These are phyloP conservation scores for Heterochromis multidens DNA, from an alignment of 2,113 vertebrate species.

Conservation along the genomic window DNA sequence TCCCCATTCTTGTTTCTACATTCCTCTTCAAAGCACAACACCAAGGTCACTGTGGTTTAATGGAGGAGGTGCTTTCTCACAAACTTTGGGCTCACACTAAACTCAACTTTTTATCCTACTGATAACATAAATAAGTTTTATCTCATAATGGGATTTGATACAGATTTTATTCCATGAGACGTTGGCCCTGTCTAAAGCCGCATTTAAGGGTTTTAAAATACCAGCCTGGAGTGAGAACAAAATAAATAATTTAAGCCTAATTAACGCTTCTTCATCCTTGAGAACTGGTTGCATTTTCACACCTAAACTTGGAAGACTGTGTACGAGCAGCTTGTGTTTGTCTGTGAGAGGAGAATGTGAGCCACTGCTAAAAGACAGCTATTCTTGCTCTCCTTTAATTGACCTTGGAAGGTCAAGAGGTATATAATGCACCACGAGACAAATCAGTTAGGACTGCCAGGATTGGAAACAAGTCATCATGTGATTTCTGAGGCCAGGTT, in stretches of 20 bases:
- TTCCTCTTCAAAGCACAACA: slow-evolving; percentile 15
- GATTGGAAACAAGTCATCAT: not conserved
- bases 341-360: not conserved
- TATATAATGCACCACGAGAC: slow-evolving; percentile 6
- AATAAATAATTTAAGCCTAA: slow-evolving; percentile 31
- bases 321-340: slow-evolving; percentile 21
- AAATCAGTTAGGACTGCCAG: slow-evolving; percentile 33
- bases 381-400: slow-evolving; percentile 3
- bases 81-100: slow-evolving; percentile 18
- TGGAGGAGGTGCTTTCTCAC: slow-evolving; percentile 34
- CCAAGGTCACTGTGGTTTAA: slow-evolving; percentile 49
- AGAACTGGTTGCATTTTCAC: slow-evolving; percentile 40
- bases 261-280: slow-evolving; percentile 38
- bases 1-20: slow-evolving; percentile 24
- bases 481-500: not conserved
- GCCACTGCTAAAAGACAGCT: slow-evolving; percentile 2
- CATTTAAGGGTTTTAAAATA: not conserved
- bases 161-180: not conserved
- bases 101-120: not conserved
- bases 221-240: not conserved
- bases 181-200: not conserved
- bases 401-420: slow-evolving; percentile 33
- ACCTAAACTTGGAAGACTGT: slow-evolving; percentile 40
- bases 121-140: not conserved
- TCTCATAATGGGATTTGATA: not conserved